Evolutionary conservation across 2,113 vertebrate genomes (phyloP), one percentile per base, ranked within the genome.

Genomic region (Parus major): DNA sequence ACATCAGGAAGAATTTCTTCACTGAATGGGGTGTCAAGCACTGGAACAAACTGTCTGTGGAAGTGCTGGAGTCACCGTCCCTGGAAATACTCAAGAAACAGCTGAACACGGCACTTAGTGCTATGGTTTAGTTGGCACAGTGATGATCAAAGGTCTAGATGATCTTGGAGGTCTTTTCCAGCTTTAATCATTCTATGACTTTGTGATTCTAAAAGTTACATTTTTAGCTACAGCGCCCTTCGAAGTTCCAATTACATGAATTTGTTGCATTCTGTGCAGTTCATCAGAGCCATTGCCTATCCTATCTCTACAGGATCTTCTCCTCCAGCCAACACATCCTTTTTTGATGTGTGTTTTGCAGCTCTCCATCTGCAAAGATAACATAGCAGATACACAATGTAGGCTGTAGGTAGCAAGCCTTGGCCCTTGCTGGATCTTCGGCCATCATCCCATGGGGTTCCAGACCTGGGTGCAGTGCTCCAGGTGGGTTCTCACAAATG

Each of bases 371-470:
- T 1, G 3, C 61, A 39, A 53, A 46, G 39, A 17, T 9, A 47
- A 22, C 0, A 0, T 2, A n/a, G 11, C 21, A 23, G 13, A 39
- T 31, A 17, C 12, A n/a, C 24, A 35, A 28, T 7, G n/a, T 2
- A 29, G 33, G 33, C 8, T 50, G 9, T 3, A 41, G 25, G 17
- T 8, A 39, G 68, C 28, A 39, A 33, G 19, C 5, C 36, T 33
- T 60, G 47, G 33, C 7, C 39, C 24, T 25, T 53, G 53, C 29
- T 75, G 53, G 24, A 21, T 29, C 24, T 41, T 46, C n/a, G 10
- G 9, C 63, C 16, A 20, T 29, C 46, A 53, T 29, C 36, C 11
- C 39, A 52, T 2, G 7, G 33, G 36, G 5, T 17, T 13, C 36
- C 36, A 59, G 52, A 21, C 13, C 12, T 42, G 31, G 11, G 21